Conservation (phyloP, 2,888 invertebrate genomes). For the Calephelis perditalis region DNA sequence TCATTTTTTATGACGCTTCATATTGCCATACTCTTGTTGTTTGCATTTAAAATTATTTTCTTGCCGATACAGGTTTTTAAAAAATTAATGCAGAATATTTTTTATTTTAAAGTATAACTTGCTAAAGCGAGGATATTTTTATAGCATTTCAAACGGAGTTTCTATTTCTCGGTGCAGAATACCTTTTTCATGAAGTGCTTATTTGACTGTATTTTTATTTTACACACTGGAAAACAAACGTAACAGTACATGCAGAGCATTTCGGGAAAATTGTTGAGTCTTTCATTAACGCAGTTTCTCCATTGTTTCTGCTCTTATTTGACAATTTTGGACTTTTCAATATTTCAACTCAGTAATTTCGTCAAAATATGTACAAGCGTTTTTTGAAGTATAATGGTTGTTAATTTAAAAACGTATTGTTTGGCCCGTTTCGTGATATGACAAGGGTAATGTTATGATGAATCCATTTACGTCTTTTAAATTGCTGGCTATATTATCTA, state of each 20-base stretch:
- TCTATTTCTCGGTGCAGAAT: neutral
- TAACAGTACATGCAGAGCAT: no score
- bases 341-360: neutral
- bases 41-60: no score
- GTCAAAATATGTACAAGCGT: neutral
- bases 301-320: no score
- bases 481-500: neutral
- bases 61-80: neutral
- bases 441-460: neutral
- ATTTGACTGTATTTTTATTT: neutral
- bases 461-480: neutral
- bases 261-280: no score
- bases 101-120: neutral
- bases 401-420: neutral
- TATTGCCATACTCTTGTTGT: no score
- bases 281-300: no score
- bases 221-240: no score
- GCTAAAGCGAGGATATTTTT: no score
- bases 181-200: neutral
- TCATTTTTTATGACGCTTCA: no score
- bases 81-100: neutral
- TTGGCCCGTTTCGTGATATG: neutral
- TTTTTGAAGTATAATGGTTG: neutral
- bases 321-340: neutral
- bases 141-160: no score